Percentiles rank a stretch among this genome's conserved stretches.
Evolutionary conservation across 2,888 invertebrate species (phyloP).

Genomic region (Aspidiotus rigidus): DNA sequence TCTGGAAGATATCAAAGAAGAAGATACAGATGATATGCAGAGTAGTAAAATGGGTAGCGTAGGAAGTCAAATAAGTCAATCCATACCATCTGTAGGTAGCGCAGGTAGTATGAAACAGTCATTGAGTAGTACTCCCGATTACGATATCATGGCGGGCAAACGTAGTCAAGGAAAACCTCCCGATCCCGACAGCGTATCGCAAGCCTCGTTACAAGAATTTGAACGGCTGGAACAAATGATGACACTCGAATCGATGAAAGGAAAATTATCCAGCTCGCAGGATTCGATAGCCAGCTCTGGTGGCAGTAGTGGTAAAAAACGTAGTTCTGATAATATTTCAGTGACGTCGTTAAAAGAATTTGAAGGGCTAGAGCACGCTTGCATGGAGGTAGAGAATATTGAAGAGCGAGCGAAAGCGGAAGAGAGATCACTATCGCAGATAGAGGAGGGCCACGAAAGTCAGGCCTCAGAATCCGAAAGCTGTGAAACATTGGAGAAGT

Average conservation of each 20-base stretch:
- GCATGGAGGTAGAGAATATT: constrained; percentile 70
- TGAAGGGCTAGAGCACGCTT: constrained; percentile 81
- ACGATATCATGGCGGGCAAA: constrained; percentile 47
- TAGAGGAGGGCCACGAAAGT: constrained; percentile 52
- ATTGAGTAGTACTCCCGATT: constrained; percentile 80
- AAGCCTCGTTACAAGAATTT: constrained; percentile 88
- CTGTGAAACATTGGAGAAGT: constrained; percentile 48
- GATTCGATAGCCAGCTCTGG: constrained; percentile 74
- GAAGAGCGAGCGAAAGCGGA: constrained; percentile 78
- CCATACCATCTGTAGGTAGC: constrained; percentile 68
- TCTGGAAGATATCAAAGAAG: constrained; percentile 84
- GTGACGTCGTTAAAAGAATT: constrained; percentile 83
- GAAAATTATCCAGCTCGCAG: constrained; percentile 64
- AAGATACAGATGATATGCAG: constrained; percentile 77
- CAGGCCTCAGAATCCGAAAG: constrained; percentile 51
- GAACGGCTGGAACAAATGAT: constrained; percentile 82
- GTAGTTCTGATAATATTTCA: constrained; percentile 62
- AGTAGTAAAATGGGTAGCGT: constrained; percentile 64
- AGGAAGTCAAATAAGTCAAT: constrained; percentile 62
- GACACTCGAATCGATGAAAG: constrained; percentile 59
- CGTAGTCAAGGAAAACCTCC: constrained; percentile 69
- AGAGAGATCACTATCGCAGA: constrained; percentile 46
- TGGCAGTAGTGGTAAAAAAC: constrained; percentile 36
- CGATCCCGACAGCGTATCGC: constrained; percentile 86
- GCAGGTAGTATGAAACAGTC: constrained; percentile 73